phyloP scores from a whole-genome alignment of 2,888 invertebrate genomes.

The Leptarthrus brevirostris region DNA sequence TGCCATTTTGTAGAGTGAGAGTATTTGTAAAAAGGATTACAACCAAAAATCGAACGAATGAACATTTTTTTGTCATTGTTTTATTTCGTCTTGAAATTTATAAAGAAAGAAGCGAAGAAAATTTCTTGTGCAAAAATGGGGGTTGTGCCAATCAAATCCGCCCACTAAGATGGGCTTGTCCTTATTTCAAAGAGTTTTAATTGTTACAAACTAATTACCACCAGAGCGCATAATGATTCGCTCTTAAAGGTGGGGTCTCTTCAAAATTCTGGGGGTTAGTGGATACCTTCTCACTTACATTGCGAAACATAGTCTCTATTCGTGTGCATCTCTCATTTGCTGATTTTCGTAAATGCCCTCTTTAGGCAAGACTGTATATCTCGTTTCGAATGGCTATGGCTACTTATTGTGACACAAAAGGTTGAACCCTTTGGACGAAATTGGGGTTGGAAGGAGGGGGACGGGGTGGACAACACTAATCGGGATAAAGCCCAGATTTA shows the following conservation, averaged over 20 bases:
- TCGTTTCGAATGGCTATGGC: slow-evolving; percentile 12
- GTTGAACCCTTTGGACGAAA: background rate
- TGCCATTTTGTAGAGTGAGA: too few species aligned
- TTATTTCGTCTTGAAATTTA: too few species aligned
- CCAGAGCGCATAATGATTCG: slow-evolving; percentile 44
- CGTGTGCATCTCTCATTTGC: slow-evolving; percentile 46
- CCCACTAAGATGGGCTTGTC: slow-evolving; percentile 20
- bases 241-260: slow-evolving; percentile 38
- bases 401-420: background rate
- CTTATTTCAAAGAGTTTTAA: slow-evolving; percentile 3
- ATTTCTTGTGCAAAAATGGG: too few species aligned
- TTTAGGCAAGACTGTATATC: slow-evolving; percentile 38
- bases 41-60: too few species aligned
- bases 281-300: slow-evolving; percentile 5
- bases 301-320: slow-evolving; percentile 8
- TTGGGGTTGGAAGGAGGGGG: background rate
- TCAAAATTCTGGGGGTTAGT: background rate
- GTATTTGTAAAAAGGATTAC: too few species aligned
- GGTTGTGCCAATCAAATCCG: slow-evolving; percentile 28
- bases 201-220: slow-evolving; percentile 37
- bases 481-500: too few species aligned
- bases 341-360: slow-evolving; percentile 46
- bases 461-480: too few species aligned
- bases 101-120: too few species aligned
- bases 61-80: too few species aligned